Evolutionary conservation across 1,140 invertebrate genomes (phyloP).

Genomic region (Stratiolaelaps scimitus): DNA sequence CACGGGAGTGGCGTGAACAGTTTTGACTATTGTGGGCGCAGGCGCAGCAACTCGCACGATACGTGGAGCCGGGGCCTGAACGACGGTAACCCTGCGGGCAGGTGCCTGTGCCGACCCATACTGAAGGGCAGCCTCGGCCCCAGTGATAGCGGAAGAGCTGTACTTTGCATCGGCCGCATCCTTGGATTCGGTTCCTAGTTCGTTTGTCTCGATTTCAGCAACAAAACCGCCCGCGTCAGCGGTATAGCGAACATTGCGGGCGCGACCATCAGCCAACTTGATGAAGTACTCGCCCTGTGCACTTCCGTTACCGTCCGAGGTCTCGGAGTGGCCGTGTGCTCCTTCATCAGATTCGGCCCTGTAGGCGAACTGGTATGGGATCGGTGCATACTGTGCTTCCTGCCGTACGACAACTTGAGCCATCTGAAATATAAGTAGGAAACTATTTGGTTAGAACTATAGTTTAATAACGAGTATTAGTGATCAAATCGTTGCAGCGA

Average conservation of each 20-base stretch:
- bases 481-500: no score
- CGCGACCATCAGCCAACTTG: slow-evolving; percentile 33
- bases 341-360: not conserved
- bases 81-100: not conserved
- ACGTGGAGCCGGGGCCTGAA: not conserved
- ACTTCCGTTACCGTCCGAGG: slow-evolving; percentile 33
- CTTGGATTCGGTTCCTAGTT: slow-evolving; percentile 33
- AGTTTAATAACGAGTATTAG: no score
- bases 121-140: not conserved
- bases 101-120: not conserved
- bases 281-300: slow-evolving; percentile 35
- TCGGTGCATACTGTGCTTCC: not conserved
- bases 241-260: slow-evolving; percentile 33
- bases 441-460: no score
- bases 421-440: not conserved
- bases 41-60: not conserved
- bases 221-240: slow-evolving; percentile 34
- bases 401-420: not conserved
- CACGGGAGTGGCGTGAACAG: not conserved
- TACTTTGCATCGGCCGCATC: slow-evolving; percentile 32
- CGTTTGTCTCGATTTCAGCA: slow-evolving; percentile 33
- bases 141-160: slow-evolving; percentile 29
- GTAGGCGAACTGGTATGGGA: not conserved
- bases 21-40: not conserved
- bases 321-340: not conserved